A percentile compares a stretch with the other conserved stretches of the same genome.
These are phyloP conservation scores for Caiman crocodilus DNA, from an alignment of 2,797 vertebrate species.

Conservation along the genomic window DNA sequence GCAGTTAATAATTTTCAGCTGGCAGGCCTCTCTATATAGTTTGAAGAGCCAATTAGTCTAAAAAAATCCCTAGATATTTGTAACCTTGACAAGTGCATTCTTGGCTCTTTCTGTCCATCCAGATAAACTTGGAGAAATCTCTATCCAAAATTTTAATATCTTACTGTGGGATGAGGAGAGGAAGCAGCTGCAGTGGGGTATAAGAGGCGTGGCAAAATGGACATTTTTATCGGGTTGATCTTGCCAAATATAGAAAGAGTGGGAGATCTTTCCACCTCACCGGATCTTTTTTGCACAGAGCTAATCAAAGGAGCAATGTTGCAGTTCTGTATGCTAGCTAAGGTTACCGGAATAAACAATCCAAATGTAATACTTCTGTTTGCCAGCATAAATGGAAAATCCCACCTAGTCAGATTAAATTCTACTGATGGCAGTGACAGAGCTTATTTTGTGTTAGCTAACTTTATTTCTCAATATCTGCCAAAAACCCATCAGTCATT, in stretches of 20 bases:
- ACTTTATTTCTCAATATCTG: conserved; percentile 41
- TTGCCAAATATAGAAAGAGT: conserved; percentile 67
- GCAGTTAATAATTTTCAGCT: conserved; percentile 68
- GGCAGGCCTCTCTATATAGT: conserved; percentile 39
- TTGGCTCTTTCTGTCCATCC: conserved; percentile 61
- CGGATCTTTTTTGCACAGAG: conserved; percentile 58
- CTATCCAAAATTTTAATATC: conserved; percentile 61
- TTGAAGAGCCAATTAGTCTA: conserved; percentile 53
- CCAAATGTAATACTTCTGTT: conserved; percentile 36
- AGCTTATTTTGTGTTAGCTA: conserved; percentile 57
- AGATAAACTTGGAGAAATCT: conserved; percentile 65
- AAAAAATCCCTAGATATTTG: conserved; percentile 62
- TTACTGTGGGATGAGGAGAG: conserved; percentile 59
- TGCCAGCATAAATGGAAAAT: conserved; percentile 75
- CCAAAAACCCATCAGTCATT: conserved; percentile 23
- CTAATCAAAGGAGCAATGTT: conserved; percentile 65
- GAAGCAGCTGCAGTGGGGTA: conserved; percentile 62
- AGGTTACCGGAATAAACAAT: conserved; percentile 72
- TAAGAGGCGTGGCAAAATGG: conserved; percentile 65
- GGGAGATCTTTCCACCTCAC: conserved; percentile 52
- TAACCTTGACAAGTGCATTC: conserved; percentile 63
- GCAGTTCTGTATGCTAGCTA: conserved; percentile 61
- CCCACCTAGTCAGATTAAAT: conserved; percentile 69
- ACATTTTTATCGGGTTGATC: conserved; percentile 62
- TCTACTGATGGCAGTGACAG: conserved; percentile 53